Conservation (phyloP, 2,113 vertebrate genomes). For the Amphiprion percula region DNA sequence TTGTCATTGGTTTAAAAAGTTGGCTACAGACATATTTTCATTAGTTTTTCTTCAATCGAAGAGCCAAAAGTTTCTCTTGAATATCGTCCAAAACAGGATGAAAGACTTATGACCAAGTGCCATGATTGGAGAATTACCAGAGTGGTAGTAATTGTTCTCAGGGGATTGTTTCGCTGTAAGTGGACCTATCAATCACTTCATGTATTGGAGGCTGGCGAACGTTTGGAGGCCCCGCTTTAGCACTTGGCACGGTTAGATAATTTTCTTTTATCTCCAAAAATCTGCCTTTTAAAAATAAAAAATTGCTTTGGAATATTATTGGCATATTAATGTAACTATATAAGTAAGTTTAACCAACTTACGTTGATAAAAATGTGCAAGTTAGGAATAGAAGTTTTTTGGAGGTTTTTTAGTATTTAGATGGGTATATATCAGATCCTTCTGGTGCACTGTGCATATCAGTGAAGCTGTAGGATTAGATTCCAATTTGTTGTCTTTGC, state of each 20-base stretch:
- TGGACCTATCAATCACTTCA: constrained; percentile 73
- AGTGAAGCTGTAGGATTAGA: too few species aligned
- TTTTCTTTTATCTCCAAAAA: constrained; percentile 40
- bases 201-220: constrained; percentile 42
- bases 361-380: too few species aligned
- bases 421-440: neutral
- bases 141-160: constrained; percentile 67
- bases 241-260: constrained; percentile 36
- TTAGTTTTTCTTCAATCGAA: constrained; percentile 50
- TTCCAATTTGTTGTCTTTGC: neutral
- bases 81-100: constrained; percentile 47
- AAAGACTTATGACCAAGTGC: constrained; percentile 61
- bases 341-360: too few species aligned
- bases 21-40: constrained; percentile 62
- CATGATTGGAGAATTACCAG: constrained; percentile 67
- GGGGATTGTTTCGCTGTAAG: constrained; percentile 74
- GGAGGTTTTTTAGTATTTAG: neutral
- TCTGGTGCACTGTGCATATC: neutral
- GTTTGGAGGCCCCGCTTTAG: constrained; percentile 38
- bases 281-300: constrained; percentile 38
- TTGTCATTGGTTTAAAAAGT: constrained; percentile 65
- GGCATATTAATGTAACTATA: neutral
- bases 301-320: constrained; percentile 22
- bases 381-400: too few species aligned
- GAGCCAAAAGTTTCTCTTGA: constrained; percentile 68